phyloP scores from a whole-genome alignment of 1,140 invertebrate genomes.

The Tetramorium parvispinum region DNA sequence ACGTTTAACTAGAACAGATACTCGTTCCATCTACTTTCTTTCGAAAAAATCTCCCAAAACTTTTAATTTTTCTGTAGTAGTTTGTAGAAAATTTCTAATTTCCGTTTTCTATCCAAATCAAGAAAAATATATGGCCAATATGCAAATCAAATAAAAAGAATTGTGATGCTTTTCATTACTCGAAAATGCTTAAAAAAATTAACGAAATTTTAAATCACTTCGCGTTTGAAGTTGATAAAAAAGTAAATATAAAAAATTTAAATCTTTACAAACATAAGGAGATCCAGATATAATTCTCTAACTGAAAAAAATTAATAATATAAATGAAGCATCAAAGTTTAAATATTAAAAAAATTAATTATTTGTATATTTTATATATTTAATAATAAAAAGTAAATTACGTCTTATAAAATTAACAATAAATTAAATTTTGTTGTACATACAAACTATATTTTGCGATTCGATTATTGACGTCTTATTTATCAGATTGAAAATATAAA shows the following conservation, averaged over 20 bases:
- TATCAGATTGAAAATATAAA: not conserved
- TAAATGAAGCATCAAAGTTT: not conserved
- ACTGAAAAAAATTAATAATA: not conserved
- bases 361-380: not conserved
- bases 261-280: not conserved
- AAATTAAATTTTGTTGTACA: not conserved
- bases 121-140: not conserved
- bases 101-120: not conserved
- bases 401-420: not conserved
- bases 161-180: not conserved
- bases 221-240: not conserved
- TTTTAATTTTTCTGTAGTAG: not conserved
- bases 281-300: not conserved
- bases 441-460: not conserved
- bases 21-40: not conserved
- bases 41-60: not conserved
- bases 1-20: not conserved
- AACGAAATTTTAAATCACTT: not conserved
- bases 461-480: not conserved
- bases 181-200: not conserved
- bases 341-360: not conserved
- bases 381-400: not conserved
- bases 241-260: not conserved
- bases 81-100: not conserved
- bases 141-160: not conserved